Conservation (phyloP, 2,113 vertebrate genomes). For the Corydoras maculifer region DNA sequence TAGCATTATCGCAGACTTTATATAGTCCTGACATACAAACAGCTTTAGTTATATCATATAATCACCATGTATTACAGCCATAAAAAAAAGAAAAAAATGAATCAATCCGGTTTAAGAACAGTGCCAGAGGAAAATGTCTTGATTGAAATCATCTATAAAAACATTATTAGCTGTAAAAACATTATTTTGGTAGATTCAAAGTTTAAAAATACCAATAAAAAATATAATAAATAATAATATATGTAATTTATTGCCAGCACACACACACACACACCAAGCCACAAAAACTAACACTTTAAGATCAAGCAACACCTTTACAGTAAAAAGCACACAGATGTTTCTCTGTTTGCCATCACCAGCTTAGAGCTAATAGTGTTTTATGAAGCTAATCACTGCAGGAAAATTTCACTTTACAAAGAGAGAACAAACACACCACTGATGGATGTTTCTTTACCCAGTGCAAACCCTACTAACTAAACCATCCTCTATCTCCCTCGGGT, state of each 20-base stretch:
- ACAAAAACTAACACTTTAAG: not conserved
- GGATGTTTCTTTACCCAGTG: conserved; percentile 25
- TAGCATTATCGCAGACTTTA: too few relatives aligned
- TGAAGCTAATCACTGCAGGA: conserved; percentile 12
- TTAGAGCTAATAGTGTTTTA: conserved; percentile 22
- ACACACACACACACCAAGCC: conserved; percentile 10
- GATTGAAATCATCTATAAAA: too few relatives aligned
- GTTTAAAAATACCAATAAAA: too few relatives aligned
- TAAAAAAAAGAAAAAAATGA: too few relatives aligned
- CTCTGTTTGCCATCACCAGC: conserved; percentile 17
- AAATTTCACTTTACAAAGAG: conserved; percentile 12
- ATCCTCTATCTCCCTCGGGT: conserved; percentile 1
- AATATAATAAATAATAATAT: too few relatives aligned
- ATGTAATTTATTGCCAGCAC: not conserved
- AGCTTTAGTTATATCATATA: too few relatives aligned
- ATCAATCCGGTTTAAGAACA: too few relatives aligned
- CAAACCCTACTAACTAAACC: conserved; percentile 4
- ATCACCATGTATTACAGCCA: too few relatives aligned
- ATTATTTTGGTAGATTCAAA: too few relatives aligned
- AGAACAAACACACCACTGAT: conserved; percentile 29
- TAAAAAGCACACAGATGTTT: not conserved
- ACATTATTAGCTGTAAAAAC: too few relatives aligned
- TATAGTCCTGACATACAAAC: too few relatives aligned
- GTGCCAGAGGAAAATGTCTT: too few relatives aligned
- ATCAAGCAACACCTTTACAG: not conserved